Percentiles rank a stretch among this genome's conserved stretches.
These are phyloP conservation scores for Sebastes kiyomatsui DNA, from an alignment of 2,797 vertebrate genomes.

Conservation along the genomic window DNA sequence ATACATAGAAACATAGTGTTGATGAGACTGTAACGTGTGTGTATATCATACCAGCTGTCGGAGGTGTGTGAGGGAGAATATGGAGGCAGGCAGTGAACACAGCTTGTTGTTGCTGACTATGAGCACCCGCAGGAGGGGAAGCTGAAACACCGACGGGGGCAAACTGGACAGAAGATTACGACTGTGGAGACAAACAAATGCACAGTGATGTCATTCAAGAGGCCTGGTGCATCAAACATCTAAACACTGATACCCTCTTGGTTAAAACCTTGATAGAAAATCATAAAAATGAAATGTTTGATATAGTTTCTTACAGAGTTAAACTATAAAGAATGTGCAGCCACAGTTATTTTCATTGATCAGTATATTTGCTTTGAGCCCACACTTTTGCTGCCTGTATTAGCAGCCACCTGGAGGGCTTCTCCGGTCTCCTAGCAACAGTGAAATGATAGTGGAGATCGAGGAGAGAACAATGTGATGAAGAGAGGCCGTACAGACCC, in stretches of 20 bases:
- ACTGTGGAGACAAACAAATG: conserved; percentile 67
- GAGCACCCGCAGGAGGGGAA: conserved; percentile 91
- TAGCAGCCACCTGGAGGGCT: conserved; percentile 32
- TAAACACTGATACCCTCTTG: neutral
- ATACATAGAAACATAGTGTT: neutral
- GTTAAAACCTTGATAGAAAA: neutral
- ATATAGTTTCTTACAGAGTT: neutral
- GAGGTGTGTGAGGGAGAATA: conserved; percentile 85
- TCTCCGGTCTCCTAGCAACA: conserved; percentile 62
- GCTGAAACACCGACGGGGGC: conserved; percentile 88
- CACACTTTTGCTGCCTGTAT: conserved; percentile 5
- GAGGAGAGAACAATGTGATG: neutral
- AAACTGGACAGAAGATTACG: conserved; percentile 91
- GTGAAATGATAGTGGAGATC: conserved; percentile 17
- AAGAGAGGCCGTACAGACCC: too few relatives aligned
- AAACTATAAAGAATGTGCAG: neutral
- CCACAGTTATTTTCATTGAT: neutral
- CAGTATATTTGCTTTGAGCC: conserved; percentile 12
- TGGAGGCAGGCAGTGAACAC: conserved; percentile 84
- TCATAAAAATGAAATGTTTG: neutral
- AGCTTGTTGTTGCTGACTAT: conserved; percentile 95
- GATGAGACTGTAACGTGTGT: neutral
- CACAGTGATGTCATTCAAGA: conserved; percentile 1
- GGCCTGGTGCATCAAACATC: neutral
- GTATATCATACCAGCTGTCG: conserved; percentile 88